Evolutionary conservation across 2,888 invertebrate genomes (phyloP).

Genomic region (Troides aeacus): DNA sequence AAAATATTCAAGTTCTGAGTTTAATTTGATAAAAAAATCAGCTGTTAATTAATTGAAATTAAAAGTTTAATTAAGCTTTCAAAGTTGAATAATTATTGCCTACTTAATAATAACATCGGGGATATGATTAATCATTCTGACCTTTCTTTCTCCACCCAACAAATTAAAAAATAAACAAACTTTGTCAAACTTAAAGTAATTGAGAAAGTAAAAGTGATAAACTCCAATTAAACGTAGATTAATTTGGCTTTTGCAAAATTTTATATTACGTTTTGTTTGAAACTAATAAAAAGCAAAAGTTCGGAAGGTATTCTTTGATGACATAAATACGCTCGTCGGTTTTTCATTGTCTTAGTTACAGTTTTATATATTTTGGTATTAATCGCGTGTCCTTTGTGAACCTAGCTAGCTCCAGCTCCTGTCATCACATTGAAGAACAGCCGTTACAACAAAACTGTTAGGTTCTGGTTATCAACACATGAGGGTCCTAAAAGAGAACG

Average conservation of each 20-base stretch:
- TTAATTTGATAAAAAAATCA: no score
- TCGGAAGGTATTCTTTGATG: not conserved
- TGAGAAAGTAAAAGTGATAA: constrained; percentile 2
- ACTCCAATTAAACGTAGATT: not conserved
- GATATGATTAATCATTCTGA: constrained; percentile 18
- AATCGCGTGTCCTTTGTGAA: no score
- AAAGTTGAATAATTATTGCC: constrained; percentile 11
- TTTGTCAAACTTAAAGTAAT: not conserved
- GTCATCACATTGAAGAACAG: no score
- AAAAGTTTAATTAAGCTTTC: constrained; percentile 13
- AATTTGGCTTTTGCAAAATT: not conserved
- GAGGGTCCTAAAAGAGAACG: no score
- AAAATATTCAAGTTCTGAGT: no score
- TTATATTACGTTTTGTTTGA: not conserved
- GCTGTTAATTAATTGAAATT: constrained; percentile 2
- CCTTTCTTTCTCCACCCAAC: constrained; percentile 5
- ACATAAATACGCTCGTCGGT: not conserved
- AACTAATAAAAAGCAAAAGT: not conserved
- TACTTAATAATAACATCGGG: constrained; percentile 17
- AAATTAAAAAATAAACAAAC: constrained; percentile 13
- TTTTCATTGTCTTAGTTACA: no score
- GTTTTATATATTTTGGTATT: no score
- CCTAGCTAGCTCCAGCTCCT: no score
- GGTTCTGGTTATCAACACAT: no score
- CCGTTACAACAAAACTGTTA: no score